A percentile compares a stretch with the other conserved stretches of the same genome.
Conservation (phyloP, 2,888 invertebrate genomes). For the Hesperia comma region DNA sequence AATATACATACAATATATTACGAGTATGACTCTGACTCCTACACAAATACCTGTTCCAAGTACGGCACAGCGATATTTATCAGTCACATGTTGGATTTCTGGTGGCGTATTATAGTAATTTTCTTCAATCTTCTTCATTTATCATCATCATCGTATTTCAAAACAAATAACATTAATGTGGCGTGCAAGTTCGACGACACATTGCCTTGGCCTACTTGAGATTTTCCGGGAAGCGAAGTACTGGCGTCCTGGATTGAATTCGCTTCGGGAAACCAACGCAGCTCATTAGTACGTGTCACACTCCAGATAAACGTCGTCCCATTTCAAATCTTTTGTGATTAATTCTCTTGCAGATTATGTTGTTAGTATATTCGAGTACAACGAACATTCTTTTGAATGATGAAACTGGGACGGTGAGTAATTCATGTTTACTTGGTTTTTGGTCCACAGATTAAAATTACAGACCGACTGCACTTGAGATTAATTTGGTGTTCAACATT, state of each 20-base stretch:
- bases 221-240: slow-evolving; percentile 55
- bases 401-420: slow-evolving; percentile 1
- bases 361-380: slow-evolving; percentile 21
- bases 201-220: slow-evolving; percentile 54
- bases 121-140: neutral
- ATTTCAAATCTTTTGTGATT: slow-evolving; percentile 43
- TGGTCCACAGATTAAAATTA: neutral
- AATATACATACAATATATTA: no score
- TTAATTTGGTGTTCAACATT: no score
- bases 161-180: slow-evolving; percentile 31
- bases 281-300: slow-evolving; percentile 70
- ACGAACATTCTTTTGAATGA: slow-evolving; percentile 13
- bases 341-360: slow-evolving; percentile 24
- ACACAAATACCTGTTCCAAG: no score
- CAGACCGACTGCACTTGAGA: neutral
- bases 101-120: no score
- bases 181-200: slow-evolving; percentile 36
- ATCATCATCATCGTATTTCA: slow-evolving; percentile 9
- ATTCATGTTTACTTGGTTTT: neutral
- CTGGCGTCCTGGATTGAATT: slow-evolving; percentile 55
- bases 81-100: no score
- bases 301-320: slow-evolving; percentile 59
- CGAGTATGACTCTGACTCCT: no score
- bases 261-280: slow-evolving; percentile 47
- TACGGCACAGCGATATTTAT: no score